Conservation (phyloP, 2,888 invertebrate species). For the Deladenus siricidicola region DNA sequence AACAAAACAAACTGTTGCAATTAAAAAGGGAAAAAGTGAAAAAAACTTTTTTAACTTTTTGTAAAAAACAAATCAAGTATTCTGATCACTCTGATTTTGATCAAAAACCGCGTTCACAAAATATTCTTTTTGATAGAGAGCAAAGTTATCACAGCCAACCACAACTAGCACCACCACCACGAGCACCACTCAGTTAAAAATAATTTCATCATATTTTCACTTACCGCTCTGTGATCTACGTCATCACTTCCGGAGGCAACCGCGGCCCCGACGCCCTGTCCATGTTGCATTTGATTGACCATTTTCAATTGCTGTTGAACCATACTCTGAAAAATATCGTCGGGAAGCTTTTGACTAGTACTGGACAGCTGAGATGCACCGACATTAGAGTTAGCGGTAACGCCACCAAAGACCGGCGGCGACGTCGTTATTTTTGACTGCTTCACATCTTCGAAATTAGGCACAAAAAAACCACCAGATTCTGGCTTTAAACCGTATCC, state of each 20-base stretch:
- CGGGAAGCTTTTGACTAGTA: background rate
- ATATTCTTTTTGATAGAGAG: too few species aligned
- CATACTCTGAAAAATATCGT: background rate
- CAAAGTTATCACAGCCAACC: too few species aligned
- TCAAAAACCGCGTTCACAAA: too few species aligned
- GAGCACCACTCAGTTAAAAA: too few species aligned
- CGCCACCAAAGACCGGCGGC: background rate
- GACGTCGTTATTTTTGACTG: background rate
- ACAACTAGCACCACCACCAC: too few species aligned
- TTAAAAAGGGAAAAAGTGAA: too few species aligned
- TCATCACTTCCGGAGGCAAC: background rate
- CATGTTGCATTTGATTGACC: slow-evolving; percentile 17
- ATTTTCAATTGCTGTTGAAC: slow-evolving; percentile 15
- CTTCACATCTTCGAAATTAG: background rate
- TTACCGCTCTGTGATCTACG: background rate
- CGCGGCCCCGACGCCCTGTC: background rate
- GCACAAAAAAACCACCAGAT: background rate
- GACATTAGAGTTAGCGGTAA: too few species aligned
- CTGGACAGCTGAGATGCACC: background rate
- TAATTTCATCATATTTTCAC: background rate
- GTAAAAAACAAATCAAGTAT: too few species aligned
- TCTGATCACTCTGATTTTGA: too few species aligned
- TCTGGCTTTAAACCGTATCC: background rate
- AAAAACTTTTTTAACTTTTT: too few species aligned
- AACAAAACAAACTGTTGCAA: too few species aligned